Percentiles rank a stretch among this genome's conserved stretches.
These are phyloP conservation scores for Latrodectus geometricus DNA, from an alignment of 1,140 invertebrate species.

Conservation along the genomic window DNA sequence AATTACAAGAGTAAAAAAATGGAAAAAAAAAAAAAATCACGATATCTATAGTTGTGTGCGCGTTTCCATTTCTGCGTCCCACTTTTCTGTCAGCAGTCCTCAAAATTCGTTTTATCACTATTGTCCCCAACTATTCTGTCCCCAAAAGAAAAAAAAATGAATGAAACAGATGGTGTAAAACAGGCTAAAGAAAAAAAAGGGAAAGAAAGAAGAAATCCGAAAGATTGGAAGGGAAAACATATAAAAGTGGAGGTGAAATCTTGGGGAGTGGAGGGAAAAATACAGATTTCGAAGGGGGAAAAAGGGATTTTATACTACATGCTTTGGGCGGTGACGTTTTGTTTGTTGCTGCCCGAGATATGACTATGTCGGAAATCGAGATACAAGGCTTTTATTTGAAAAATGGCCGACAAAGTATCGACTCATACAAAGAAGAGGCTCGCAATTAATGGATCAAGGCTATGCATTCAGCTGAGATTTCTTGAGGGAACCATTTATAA, in stretches of 20 bases:
- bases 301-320: background rate
- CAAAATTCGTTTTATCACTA: constrained; percentile 44
- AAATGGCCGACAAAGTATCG: background rate
- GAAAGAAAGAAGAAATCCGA: background rate
- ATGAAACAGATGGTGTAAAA: constrained; percentile 22
- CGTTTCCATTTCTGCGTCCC: background rate
- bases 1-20: too few relatives aligned
- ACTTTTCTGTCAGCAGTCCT: constrained; percentile 1
- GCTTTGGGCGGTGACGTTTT: background rate
- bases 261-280: background rate
- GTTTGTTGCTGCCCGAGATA: background rate
- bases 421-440: too few relatives aligned
- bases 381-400: background rate
- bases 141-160: background rate
- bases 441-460: too few relatives aligned
- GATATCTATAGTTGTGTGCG: background rate
- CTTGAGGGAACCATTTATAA: too few relatives aligned
- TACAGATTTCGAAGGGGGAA: background rate
- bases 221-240: background rate
- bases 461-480: too few relatives aligned
- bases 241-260: background rate
- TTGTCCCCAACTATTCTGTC: constrained; percentile 19
- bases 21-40: background rate
- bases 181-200: background rate
- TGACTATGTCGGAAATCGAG: background rate